Evolutionary conservation across 2,113 vertebrate species (phyloP), one percentile per base, ranked within the genome.

Genomic region (Oreocharis arfaki): DNA sequence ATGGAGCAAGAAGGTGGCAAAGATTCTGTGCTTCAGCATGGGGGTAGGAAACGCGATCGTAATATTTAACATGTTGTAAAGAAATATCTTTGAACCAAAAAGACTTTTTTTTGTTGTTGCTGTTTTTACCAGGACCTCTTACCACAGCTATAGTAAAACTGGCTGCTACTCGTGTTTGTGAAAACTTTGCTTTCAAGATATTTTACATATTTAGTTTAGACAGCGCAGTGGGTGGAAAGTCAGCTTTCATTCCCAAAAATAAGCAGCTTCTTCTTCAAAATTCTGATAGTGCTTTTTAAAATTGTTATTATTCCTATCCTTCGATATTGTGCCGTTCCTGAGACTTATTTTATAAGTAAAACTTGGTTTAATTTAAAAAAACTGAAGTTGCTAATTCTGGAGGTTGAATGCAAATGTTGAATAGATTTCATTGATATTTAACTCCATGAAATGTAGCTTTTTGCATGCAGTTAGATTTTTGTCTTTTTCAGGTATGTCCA

Each of bases 171-270:
- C 56, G 35, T 78, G n/a, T 75, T 81, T 88, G 37, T 57, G 88
- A 84, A 93, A 94, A 86, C 44, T 91, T 83, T 78, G 68, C 71
- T 77, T 94, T 71, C 53, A 60, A 86, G 91, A 63, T 73, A 81
- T 70, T 86, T 85, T 74, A 32, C 33, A 41, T 93, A 47, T 75
- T 92, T 87, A 67, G 35, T 84, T 96, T 88, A 80, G 82, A 70
- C 33, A 86, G 44, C 30, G 1, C n/a, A 52, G 85, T 81, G 85
- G 35, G 68, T 89, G 80, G 90, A 84, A 95, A 84, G 17, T 56
- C 30, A 22, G 60, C 78, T 89, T 89, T 41, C 63, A 56, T 71
- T 64, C 57, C 93, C 80, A 44, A 90, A 94, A 94, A 91, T 75
- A 85, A 77, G 63, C 73, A 16, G 16, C 61, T 84, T 52, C 37